phyloP scores from a whole-genome alignment of 1,140 invertebrate genomes.

The Heliconius congener region DNA sequence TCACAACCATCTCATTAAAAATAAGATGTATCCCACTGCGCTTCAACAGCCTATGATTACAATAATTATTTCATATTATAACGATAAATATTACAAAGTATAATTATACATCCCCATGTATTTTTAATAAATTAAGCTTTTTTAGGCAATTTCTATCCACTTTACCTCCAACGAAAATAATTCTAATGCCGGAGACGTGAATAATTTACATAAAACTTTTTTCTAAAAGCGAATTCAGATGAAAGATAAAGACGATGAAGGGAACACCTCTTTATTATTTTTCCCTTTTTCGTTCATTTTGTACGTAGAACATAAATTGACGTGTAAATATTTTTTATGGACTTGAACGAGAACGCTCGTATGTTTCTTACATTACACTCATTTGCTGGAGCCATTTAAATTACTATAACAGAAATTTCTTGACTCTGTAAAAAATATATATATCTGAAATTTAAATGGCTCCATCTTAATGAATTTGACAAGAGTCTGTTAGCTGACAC shows the following conservation, averaged over 20 bases:
- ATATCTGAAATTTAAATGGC: too few relatives aligned
- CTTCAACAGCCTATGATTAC: too few relatives aligned
- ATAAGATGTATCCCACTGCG: too few relatives aligned
- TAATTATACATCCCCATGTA: neutral
- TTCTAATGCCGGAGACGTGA: slow-evolving; percentile 34
- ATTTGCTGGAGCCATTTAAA: slow-evolving; percentile 40
- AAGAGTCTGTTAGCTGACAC: too few relatives aligned
- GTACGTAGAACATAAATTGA: slow-evolving; percentile 45
- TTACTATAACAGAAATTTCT: slow-evolving; percentile 24
- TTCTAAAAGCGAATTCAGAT: slow-evolving; percentile 35
- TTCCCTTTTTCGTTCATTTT: slow-evolving; percentile 47
- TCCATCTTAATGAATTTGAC: too few relatives aligned
- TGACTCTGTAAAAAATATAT: neutral
- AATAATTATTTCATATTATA: too few relatives aligned
- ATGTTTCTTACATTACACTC: slow-evolving; percentile 43
- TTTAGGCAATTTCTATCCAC: neutral
- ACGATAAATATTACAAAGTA: neutral
- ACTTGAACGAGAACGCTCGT: slow-evolving; percentile 39
- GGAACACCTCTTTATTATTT: slow-evolving; percentile 49
- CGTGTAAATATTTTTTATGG: slow-evolving; percentile 49
- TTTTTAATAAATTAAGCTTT: neutral
- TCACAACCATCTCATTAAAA: too few relatives aligned
- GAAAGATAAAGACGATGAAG: slow-evolving; percentile 45
- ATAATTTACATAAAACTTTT: slow-evolving; percentile 41
- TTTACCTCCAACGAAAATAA: slow-evolving; percentile 28